Evolutionary conservation across 1,140 invertebrate species (phyloP), one percentile per base, ranked within the genome.

Genomic region (Nasonia giraulti): DNA sequence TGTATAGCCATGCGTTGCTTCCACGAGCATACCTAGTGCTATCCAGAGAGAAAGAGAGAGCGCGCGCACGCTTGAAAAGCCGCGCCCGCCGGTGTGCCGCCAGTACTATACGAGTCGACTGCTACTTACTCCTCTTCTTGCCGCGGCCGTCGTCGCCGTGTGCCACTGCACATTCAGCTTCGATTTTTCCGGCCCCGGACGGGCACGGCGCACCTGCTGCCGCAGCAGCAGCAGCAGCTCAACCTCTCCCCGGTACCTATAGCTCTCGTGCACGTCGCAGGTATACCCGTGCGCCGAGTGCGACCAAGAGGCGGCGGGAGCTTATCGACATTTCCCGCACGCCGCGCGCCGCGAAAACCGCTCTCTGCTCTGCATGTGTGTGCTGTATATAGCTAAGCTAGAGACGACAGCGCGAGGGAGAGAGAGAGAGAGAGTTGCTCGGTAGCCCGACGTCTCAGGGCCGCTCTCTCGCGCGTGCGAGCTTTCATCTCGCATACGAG

Each of bases 11-110:
- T 44, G 40, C 40, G 40, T 7, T 44, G 7, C 11, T 44, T 44
- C 40, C 8, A 44, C 10, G 10, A 44, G 7, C 10, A 44, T 44
- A 44, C 40, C 40, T 44, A 44, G 40, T 11, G 40, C 40, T 27
- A 44, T 5, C 0, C 1, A 37, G 82, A 71, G 74, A 68, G 73
- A 11, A n/a, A 66, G 55, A 73, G 47, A 40, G 76, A 79, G 78
- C 84, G 74, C 71, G 84, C 78, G 82, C 86, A 80, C 78, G 73
- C 82, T 82, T 74, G 81, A 84, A 84, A 80, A 85, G 77, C 83
- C 78, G 83, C 83, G 77, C 77, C 78, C 78, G 83, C 69, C 69
- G 47, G 69, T 62, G 14, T 62, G 79, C 55, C 74, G 33, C 27
- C 47, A 76, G 40, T 27, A 27, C 27, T 40, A 44, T 27, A 76